Percentiles rank a stretch among this genome's conserved stretches.
These are phyloP conservation scores for Mesocricetus auratus DNA, from an alignment of 2,113 vertebrate species.

Conservation along the genomic window DNA sequence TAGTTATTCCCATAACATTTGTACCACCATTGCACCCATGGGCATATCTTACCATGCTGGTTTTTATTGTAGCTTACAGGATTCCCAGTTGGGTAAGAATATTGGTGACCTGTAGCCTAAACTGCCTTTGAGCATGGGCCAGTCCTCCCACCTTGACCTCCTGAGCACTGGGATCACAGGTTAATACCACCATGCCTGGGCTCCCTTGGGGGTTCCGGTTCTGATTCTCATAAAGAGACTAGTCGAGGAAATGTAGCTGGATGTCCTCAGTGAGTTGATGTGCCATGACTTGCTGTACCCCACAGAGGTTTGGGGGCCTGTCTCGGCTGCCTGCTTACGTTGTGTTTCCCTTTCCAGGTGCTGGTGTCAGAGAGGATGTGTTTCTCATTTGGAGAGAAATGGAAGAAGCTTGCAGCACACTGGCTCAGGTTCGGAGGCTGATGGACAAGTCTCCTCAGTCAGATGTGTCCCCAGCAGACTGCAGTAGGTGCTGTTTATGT, in stretches of 20 bases:
- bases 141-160: background rate
- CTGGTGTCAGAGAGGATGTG: constrained; percentile 89
- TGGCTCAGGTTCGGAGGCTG: constrained; percentile 85
- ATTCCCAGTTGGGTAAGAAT: background rate
- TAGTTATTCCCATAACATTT: background rate
- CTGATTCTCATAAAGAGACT: constrained; percentile 19
- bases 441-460: constrained; percentile 68
- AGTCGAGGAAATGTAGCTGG: background rate
- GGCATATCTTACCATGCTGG: background rate
- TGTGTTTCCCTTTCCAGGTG: constrained; percentile 79
- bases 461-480: constrained; percentile 27
- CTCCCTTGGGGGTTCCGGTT: background rate
- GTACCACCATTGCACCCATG: background rate
- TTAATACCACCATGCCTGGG: too few species aligned
- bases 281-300: background rate
- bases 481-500: constrained; percentile 69
- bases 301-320: background rate
- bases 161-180: background rate
- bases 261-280: background rate
- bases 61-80: background rate
- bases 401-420: constrained; percentile 86
- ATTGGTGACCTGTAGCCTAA: background rate
- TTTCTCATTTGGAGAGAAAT: constrained; percentile 90
- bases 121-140: background rate
- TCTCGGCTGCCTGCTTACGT: fast-evolving